Evolutionary conservation across 2,113 vertebrate genomes (phyloP), one percentile per base, ranked within the genome.

Genomic region (Pleuronectes platessa): DNA sequence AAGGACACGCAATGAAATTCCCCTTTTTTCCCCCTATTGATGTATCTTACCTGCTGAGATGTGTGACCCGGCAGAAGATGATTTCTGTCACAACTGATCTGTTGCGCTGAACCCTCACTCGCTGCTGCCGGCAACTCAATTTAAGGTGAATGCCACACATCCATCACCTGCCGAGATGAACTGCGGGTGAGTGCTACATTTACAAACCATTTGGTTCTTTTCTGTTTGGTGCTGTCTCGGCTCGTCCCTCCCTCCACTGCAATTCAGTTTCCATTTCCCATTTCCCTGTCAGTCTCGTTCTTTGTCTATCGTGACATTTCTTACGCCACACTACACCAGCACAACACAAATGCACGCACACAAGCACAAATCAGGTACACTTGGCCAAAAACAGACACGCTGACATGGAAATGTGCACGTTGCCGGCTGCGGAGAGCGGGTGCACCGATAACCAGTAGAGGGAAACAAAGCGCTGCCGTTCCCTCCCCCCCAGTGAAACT

Each of bases 391-490:
- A 59, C 27, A 14, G 31, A 37, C 40, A 21, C 61, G 31, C 40
- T 61, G 21, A 76, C 40, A 74, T 77, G 31, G 47, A 85, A 67
- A 79, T 81, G n/a, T 42, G 40, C 40, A 64, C 47, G 14, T 26
- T 26, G 17, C 45, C 61, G 60, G 51, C 61, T 56, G 37, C 68
- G 66, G 66, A 78, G 54, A 65, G 87, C 24, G 18, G 61, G 86
- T 84, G 65, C 76, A 17, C 45, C 45, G 24, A 11, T 66, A n/a
- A 83, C 87, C 92, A 92, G 88, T 81, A 94, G 93, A 94, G 92
- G 91, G 94, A 93, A 93, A 92, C 85, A 92, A 82, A 87, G 92
- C 10, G 15, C 91, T 78, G 45, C 31, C 63, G 56, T 75, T 81
- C 9, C 8, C 31, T 35, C 24, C 61, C 24, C 61, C 40, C 53